phyloP scores from a whole-genome alignment of 2,113 vertebrate species.

The Cairina moschata region DNA sequence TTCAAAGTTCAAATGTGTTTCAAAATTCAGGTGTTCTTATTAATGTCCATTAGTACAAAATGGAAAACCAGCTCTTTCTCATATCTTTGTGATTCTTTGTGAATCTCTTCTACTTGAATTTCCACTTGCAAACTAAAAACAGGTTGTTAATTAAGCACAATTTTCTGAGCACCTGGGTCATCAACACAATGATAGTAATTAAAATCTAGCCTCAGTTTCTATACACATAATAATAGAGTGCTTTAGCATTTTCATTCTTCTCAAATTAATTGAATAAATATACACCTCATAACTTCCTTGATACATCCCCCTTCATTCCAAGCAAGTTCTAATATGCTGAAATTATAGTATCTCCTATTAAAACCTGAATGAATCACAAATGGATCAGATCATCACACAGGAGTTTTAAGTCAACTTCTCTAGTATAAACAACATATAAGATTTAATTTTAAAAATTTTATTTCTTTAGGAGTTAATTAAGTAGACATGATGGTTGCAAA shows the following conservation, averaged over 20 bases:
- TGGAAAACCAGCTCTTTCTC: neutral
- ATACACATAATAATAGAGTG: conserved; percentile 16
- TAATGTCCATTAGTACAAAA: conserved; percentile 51
- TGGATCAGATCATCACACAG: neutral
- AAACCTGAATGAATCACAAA: neutral
- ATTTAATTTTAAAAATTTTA: neutral
- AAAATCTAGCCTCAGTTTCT: conserved; percentile 53
- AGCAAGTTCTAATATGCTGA: neutral
- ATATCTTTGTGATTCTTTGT: conserved; percentile 12
- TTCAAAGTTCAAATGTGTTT: conserved; percentile 60
- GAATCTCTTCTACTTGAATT: conserved; percentile 38
- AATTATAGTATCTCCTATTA: neutral
- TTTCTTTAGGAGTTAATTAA: neutral
- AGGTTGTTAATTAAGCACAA: conserved; percentile 55
- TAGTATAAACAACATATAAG: neutral
- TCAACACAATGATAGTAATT: conserved; percentile 7
- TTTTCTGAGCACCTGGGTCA: conserved; percentile 37
- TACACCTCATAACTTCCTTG: neutral
- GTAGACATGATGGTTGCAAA: neutral
- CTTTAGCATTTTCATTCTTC: conserved; percentile 35
- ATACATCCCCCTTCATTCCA: neutral
- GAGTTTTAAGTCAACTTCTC: neutral
- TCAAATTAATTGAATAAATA: conserved; percentile 55
- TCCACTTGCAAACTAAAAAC: conserved; percentile 33
- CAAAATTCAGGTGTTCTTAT: conserved; percentile 34